Conservation (phyloP, 2,888 invertebrate species). For the Abrostola tripartita region DNA sequence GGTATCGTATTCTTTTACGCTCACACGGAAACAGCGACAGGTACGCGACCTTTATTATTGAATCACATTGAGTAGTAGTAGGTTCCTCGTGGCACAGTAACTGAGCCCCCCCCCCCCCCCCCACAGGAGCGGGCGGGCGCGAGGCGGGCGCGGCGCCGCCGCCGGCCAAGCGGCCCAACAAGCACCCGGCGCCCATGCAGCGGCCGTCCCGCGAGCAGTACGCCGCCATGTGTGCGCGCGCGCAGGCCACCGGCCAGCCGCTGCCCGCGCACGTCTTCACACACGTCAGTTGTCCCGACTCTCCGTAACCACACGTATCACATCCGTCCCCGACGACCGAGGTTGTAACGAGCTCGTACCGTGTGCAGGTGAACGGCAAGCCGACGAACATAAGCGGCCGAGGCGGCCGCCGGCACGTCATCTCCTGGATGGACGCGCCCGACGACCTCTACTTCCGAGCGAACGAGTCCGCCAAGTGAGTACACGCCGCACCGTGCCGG, state of each 20-base stretch:
- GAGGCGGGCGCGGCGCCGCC: slow-evolving; percentile 86
- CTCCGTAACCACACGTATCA: slow-evolving; percentile 9
- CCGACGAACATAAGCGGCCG: slow-evolving; percentile 94
- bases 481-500: slow-evolving; percentile 45
- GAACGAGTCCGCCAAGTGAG: slow-evolving; percentile 96
- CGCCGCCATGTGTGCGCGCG: slow-evolving; percentile 91
- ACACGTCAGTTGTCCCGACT: slow-evolving; percentile 82
- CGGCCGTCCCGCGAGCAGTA: slow-evolving; percentile 91
- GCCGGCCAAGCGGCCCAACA: slow-evolving; percentile 94
- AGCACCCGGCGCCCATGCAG: slow-evolving; percentile 92
- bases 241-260: slow-evolving; percentile 90
- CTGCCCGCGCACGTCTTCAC: slow-evolving; percentile 91
- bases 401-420: slow-evolving; percentile 95
- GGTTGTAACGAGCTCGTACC: slow-evolving; percentile 37
- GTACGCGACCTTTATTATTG: slow-evolving; percentile 47
- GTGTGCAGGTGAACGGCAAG: slow-evolving; percentile 92
- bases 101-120: background rate
- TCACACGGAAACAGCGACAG: slow-evolving; percentile 62
- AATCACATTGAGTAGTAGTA: background rate
- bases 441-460: slow-evolving; percentile 99
- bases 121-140: slow-evolving; percentile 65
- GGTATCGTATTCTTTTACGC: slow-evolving; percentile 49
- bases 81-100: too few species aligned
- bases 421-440: slow-evolving; percentile 99
- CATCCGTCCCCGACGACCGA: slow-evolving; percentile 15